phyloP scores from a whole-genome alignment of 2,797 vertebrate genomes.

The Enteromius fasciolatus region DNA sequence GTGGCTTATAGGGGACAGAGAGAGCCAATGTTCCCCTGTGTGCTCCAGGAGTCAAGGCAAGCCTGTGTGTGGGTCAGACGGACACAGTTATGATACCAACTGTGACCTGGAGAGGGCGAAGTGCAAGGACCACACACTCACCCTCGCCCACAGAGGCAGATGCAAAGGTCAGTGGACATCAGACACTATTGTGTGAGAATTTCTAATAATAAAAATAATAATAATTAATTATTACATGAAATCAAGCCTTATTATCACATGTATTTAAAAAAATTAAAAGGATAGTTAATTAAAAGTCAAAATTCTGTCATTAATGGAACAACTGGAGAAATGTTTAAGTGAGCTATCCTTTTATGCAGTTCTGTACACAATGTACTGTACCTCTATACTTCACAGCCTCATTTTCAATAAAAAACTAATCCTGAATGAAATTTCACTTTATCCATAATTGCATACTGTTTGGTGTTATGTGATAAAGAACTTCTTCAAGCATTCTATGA shows the following conservation, averaged over 20 bases:
- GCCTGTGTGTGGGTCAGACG: slow-evolving; percentile 92
- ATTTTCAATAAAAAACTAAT: background rate
- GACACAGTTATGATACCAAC: slow-evolving; percentile 89
- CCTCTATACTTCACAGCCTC: background rate
- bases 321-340: background rate
- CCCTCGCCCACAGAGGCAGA: slow-evolving; percentile 84
- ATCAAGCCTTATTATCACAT: background rate
- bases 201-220: background rate
- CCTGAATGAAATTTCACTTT: background rate
- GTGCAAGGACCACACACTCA: slow-evolving; percentile 87
- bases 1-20: slow-evolving; percentile 96
- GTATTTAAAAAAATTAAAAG: background rate
- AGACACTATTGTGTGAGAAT: background rate
- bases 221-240: background rate
- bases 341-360: background rate
- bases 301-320: background rate
- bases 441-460: background rate
- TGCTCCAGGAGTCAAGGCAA: slow-evolving; percentile 88
- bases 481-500: background rate
- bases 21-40: slow-evolving; percentile 86
- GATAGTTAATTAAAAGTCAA: background rate
- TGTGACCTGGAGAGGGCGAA: slow-evolving; percentile 96
- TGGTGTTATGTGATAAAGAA: background rate
- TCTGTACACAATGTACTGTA: background rate
- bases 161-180: slow-evolving; percentile 86